Percentiles rank a stretch among this genome's conserved stretches.
phyloP scores from a whole-genome alignment of 2,888 invertebrate species.

The Eupithecia centaureata region DNA sequence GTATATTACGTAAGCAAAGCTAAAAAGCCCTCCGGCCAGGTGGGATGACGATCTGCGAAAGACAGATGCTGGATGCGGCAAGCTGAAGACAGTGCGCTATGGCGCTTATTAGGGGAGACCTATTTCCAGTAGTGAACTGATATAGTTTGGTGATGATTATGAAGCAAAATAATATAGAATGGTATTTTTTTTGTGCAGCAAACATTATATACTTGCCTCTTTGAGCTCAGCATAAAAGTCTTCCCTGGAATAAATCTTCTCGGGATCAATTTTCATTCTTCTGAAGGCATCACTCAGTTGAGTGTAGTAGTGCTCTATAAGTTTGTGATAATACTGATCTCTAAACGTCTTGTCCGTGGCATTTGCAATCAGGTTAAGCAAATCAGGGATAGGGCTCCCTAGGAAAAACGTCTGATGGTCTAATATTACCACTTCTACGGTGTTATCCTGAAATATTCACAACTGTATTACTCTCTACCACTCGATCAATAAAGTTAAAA shows the following conservation, averaged over 20 bases:
- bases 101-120: too few species aligned
- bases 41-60: too few species aligned
- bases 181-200: too few species aligned
- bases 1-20: too few species aligned
- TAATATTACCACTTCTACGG: neutral
- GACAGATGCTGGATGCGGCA: too few species aligned
- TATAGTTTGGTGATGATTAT: too few species aligned
- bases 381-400: neutral
- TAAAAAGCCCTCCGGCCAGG: too few species aligned
- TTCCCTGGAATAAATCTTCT: neutral
- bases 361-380: neutral
- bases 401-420: neutral
- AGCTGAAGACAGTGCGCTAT: too few species aligned
- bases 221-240: slow-evolving; percentile 3
- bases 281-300: neutral
- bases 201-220: neutral
- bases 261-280: neutral
- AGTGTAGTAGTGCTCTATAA: neutral
- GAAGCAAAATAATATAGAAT: too few species aligned
- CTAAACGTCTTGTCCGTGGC: neutral
- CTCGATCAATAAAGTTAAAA: neutral
- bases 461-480: neutral
- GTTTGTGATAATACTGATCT: neutral
- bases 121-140: too few species aligned
- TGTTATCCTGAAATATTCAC: neutral